A percentile compares a stretch with the other conserved stretches of the same genome.
Conservation (phyloP, 2,888 invertebrate species). For the Campoplex capitator region DNA sequence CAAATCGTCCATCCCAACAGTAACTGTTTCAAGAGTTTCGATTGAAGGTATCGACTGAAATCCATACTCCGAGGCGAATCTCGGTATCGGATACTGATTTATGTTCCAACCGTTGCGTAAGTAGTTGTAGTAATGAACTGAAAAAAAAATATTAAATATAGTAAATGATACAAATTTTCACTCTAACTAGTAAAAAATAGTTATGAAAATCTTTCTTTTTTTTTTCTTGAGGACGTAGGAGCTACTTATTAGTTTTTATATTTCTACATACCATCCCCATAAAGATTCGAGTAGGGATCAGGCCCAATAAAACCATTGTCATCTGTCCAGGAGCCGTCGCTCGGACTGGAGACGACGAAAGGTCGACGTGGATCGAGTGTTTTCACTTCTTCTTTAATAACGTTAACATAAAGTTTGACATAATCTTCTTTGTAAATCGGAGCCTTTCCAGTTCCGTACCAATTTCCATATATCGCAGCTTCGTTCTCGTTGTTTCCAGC, state of each 20-base stretch:
- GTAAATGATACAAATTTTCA: too few species aligned
- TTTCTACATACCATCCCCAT: constrained; percentile 91
- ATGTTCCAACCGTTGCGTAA: constrained; percentile 92
- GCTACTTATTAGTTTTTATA: neutral
- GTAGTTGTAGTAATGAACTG: constrained; percentile 96
- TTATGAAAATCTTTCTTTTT: neutral
- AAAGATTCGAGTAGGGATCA: constrained; percentile 91
- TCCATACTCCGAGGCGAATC: constrained; percentile 98
- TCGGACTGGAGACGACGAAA: constrained; percentile 95
- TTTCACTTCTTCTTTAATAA: constrained; percentile 89
- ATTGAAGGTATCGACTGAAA: constrained; percentile 95
- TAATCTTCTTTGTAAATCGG: constrained; percentile 91
- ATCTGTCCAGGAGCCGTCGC: constrained; percentile 92
- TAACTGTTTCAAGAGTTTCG: constrained; percentile 88
- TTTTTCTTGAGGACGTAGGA: neutral
- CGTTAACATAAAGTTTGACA: constrained; percentile 92
- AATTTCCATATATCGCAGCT: constrained; percentile 92
- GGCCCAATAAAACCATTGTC: constrained; percentile 91
- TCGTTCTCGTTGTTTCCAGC: constrained; percentile 99
- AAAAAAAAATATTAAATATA: neutral
- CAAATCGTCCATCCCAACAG: constrained; percentile 86
- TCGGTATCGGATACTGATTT: constrained; percentile 90
- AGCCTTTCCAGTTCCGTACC: constrained; percentile 87
- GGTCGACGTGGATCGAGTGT: constrained; percentile 88
- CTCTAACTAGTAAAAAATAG: neutral